phyloP scores from a whole-genome alignment of 1,140 invertebrate genomes.

The Teleopsis dalmanni region DNA sequence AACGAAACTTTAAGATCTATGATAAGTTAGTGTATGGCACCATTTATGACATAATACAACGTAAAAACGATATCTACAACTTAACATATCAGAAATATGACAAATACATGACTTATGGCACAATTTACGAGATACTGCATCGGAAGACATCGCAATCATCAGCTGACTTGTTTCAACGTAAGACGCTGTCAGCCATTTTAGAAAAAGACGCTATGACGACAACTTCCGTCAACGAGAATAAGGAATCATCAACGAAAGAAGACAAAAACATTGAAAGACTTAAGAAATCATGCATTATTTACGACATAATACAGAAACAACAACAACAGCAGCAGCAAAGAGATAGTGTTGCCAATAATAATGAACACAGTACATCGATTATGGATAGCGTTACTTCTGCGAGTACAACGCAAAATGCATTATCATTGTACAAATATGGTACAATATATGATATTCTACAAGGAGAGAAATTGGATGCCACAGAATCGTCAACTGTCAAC shows the following conservation, averaged over 20 bases:
- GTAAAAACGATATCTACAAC: constrained; percentile 42
- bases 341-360: constrained; percentile 17
- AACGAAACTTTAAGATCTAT: constrained; percentile 40
- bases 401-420: constrained; percentile 1
- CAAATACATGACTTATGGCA: constrained; percentile 44
- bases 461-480: constrained; percentile 29
- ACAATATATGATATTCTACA: constrained; percentile 43
- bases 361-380: constrained; percentile 1
- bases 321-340: constrained; percentile 12
- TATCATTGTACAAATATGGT: constrained; percentile 29
- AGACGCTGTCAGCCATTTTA: constrained; percentile 32
- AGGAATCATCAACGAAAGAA: constrained; percentile 1
- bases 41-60: constrained; percentile 43
- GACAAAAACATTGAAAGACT: constrained; percentile 5
- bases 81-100: constrained; percentile 40
- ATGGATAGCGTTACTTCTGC: constrained; percentile 3
- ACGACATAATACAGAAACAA: constrained; percentile 35
- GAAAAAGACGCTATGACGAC: constrained; percentile 17
- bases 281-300: constrained; percentile 26
- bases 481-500: neutral
- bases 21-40: constrained; percentile 42
- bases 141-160: constrained; percentile 24
- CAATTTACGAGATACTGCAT: constrained; percentile 42
- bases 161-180: constrained; percentile 30
- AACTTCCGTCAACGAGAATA: neutral